phyloP scores from a whole-genome alignment of 2,888 invertebrate species.

The Tetranychus truncatus region DNA sequence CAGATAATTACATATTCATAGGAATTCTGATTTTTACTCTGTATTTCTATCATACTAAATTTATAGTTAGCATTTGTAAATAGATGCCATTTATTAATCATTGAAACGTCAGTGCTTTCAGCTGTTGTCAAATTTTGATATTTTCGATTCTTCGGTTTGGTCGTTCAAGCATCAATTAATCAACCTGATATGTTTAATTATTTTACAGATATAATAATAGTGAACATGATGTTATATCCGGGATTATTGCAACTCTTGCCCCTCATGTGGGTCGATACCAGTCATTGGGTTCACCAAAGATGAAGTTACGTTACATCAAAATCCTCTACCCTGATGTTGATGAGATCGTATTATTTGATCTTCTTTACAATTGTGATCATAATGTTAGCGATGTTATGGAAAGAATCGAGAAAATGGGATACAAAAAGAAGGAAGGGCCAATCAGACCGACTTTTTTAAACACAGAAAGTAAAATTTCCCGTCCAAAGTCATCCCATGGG shows the following conservation, averaged over 20 bases:
- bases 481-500: conserved; percentile 11
- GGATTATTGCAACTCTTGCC: conserved; percentile 22
- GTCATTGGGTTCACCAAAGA: conserved; percentile 26
- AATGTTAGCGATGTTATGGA: conserved; percentile 76
- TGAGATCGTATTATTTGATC: conserved; percentile 61
- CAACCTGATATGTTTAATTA: background rate
- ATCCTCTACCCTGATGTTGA: conserved; percentile 76
- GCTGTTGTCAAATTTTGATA: background rate
- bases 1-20: no score
- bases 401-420: conserved; percentile 57
- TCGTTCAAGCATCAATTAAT: background rate
- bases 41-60: no score
- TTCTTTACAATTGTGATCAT: conserved; percentile 51
- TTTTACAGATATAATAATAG: conserved; percentile 25
- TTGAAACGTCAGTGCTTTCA: background rate
- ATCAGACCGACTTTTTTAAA: background rate
- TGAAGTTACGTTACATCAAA: conserved; percentile 52
- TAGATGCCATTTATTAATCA: no score
- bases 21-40: no score
- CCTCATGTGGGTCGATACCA: conserved; percentile 12
- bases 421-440: conserved; percentile 48
- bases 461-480: background rate
- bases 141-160: background rate
- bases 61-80: no score
- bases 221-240: conserved; percentile 27